These are phyloP conservation scores for Dexiosoma caninum DNA, from an alignment of 2,888 invertebrate species.

Conservation along the genomic window DNA sequence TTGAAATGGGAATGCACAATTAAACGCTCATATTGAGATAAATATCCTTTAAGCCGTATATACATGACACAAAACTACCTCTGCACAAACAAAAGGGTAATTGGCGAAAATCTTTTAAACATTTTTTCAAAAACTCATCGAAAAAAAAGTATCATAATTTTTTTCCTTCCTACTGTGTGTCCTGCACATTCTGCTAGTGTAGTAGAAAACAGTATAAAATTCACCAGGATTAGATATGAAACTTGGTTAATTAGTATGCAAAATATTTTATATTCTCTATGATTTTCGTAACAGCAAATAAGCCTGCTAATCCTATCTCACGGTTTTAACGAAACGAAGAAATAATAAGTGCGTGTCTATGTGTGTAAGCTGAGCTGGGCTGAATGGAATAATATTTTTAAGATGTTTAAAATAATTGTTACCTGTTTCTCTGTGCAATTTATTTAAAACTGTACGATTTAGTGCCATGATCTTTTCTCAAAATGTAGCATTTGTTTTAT, in stretches of 20 bases:
- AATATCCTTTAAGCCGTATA: conserved; percentile 53
- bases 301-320: conserved; percentile 71
- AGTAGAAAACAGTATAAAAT: conserved; percentile 21
- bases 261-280: conserved; percentile 70
- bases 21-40: conserved; percentile 58
- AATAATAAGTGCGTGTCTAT: conserved; percentile 57
- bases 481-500: conserved; percentile 50
- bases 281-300: conserved; percentile 18
- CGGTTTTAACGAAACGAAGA: conserved; percentile 75
- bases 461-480: conserved; percentile 56
- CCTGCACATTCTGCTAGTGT: conserved; percentile 4
- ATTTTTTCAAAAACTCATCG: not conserved
- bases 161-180: conserved; percentile 51
- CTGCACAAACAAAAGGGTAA: conserved; percentile 71
- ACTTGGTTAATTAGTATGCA: conserved; percentile 73
- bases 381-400: conserved; percentile 45
- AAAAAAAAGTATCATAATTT: conserved; percentile 25
- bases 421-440: conserved; percentile 47
- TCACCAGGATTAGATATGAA: conserved; percentile 35
- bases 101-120: conserved; percentile 69
- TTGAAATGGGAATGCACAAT: conserved; percentile 48
- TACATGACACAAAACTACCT: conserved; percentile 66
- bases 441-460: conserved; percentile 40
- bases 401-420: conserved; percentile 24
- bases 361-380: conserved; percentile 11